These are phyloP conservation scores for Tetramorium alpestre DNA, from an alignment of 1,140 invertebrate genomes.

Conservation along the genomic window DNA sequence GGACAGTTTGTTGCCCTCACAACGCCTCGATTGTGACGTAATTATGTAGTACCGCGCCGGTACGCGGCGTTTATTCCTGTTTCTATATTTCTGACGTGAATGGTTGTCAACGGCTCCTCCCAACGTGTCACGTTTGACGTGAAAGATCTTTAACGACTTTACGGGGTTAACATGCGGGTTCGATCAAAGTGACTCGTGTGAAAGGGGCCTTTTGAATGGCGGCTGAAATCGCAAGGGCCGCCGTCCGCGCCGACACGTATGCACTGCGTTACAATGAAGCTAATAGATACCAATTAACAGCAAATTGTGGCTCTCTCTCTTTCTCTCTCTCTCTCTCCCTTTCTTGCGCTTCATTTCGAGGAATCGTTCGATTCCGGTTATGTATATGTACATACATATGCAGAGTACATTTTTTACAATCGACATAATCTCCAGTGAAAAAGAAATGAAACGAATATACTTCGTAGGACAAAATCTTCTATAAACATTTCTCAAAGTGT, in stretches of 20 bases:
- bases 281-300: conserved; percentile 80
- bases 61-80: conserved; percentile 1
- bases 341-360: conserved; percentile 60
- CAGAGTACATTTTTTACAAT: background rate
- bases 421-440: background rate
- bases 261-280: conserved; percentile 77
- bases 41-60: background rate
- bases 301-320: conserved; percentile 69
- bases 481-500: background rate
- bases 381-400: background rate
- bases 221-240: conserved; percentile 61
- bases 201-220: conserved; percentile 56
- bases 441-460: conserved; percentile 23
- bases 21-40: conserved; percentile 14
- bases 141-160: conserved; percentile 68
- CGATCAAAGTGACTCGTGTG: conserved; percentile 63
- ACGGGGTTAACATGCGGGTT: conserved; percentile 64
- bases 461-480: background rate
- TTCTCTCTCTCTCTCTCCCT: conserved; percentile 50
- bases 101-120: conserved; percentile 19
- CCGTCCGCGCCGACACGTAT: conserved; percentile 50
- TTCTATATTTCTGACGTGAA: conserved; percentile 1
- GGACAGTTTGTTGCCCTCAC: conserved; percentile 6
- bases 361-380: conserved; percentile 33
- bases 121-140: conserved; percentile 28